phyloP scores from a whole-genome alignment of 2,113 vertebrate genomes.

The Paraplagusia blochii region DNA sequence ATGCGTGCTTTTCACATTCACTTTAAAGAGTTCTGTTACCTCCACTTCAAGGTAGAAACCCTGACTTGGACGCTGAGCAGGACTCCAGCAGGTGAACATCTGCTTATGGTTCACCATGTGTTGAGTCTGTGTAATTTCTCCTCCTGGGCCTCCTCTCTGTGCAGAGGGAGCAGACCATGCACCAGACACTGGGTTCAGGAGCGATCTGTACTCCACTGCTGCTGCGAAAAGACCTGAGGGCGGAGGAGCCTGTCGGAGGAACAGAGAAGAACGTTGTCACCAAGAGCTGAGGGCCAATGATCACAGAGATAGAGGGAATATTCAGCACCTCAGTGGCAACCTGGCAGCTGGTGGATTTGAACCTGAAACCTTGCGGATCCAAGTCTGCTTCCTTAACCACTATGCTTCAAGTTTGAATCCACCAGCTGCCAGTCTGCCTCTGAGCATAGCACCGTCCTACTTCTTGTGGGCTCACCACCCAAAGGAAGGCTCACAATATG shows the following conservation, averaged over 20 bases:
- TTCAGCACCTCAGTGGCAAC: too few relatives aligned
- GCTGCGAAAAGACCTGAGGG: slow-evolving; percentile 63
- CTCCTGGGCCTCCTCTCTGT: slow-evolving; percentile 35
- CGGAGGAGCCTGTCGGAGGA: slow-evolving; percentile 66
- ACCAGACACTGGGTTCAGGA: slow-evolving; percentile 74
- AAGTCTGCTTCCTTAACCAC: too few relatives aligned
- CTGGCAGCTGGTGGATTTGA: too few relatives aligned
- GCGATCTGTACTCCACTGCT: slow-evolving; percentile 68
- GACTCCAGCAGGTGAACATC: background rate
- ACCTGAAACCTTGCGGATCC: too few relatives aligned
- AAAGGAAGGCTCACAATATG: too few relatives aligned
- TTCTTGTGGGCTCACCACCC: too few relatives aligned
- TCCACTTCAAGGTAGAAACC: background rate
- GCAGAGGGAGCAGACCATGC: slow-evolving; percentile 67
- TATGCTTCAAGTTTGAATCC: too few relatives aligned
- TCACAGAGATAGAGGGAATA: too few relatives aligned
- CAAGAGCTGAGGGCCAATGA: background rate
- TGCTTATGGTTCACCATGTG: slow-evolving; percentile 2
- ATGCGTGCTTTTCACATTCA: background rate
- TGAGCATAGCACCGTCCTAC: too few relatives aligned
- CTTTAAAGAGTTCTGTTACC: background rate
- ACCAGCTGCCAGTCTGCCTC: too few relatives aligned
- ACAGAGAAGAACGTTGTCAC: background rate
- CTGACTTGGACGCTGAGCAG: background rate
- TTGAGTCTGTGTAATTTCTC: slow-evolving; percentile 20